phyloP scores from a whole-genome alignment of 1,140 invertebrate species.

The Drosophila funebris region DNA sequence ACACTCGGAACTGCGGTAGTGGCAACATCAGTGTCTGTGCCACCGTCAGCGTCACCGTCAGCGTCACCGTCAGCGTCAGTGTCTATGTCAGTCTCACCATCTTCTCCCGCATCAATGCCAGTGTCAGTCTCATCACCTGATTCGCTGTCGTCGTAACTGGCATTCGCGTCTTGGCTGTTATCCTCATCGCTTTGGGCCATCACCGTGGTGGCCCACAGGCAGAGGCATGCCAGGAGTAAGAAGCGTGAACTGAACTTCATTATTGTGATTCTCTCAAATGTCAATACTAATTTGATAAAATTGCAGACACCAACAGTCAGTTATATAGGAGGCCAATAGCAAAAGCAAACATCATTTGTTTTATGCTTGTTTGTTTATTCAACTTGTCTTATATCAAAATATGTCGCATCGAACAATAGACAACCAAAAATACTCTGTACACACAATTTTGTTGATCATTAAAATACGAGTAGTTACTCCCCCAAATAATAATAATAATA shows the following conservation, averaged over 20 bases:
- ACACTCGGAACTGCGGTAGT: not conserved
- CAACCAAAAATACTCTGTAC: not conserved
- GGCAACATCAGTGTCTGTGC: not conserved
- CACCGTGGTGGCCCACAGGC: conserved; percentile 1
- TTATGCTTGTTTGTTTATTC: conserved; percentile 20
- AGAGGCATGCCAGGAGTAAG: conserved; percentile 41
- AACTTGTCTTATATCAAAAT: conserved; percentile 25
- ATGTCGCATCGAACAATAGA: conserved; percentile 9
- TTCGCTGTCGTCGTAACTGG: not conserved
- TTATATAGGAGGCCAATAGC: conserved; percentile 44
- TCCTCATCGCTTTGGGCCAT: not conserved
- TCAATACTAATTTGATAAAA: conserved; percentile 6
- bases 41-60: not conserved
- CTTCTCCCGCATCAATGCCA: not conserved
- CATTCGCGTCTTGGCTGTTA: not conserved
- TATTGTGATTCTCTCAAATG: conserved; percentile 24
- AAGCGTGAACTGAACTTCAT: conserved; percentile 58
- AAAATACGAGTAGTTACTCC: not conserved
- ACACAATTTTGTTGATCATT: not conserved
- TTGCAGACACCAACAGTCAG: not conserved
- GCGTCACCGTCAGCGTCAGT: not conserved
- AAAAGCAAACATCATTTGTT: not conserved
- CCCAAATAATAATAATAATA: not conserved
- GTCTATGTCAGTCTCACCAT: not conserved
- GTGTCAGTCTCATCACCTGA: not conserved